These are phyloP conservation scores for Drosophila melanosoma DNA, from an alignment of 2,888 invertebrate species.

Conservation along the genomic window DNA sequence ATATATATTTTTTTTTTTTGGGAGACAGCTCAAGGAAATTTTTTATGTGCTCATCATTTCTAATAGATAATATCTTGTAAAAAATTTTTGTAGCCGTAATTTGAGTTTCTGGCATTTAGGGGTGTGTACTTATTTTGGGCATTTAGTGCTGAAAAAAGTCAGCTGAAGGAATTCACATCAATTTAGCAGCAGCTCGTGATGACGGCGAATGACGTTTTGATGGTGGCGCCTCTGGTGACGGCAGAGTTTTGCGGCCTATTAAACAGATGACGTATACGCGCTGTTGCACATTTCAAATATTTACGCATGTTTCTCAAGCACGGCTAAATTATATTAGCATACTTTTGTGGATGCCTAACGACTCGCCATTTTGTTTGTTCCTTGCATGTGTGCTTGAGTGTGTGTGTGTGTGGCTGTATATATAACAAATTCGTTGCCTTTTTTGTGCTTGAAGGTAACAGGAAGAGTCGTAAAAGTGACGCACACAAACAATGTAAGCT, in stretches of 20 bases:
- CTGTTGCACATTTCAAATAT: constrained; percentile 74
- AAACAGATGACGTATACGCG: constrained; percentile 75
- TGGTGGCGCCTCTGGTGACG: constrained; percentile 54
- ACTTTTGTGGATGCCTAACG: constrained; percentile 43
- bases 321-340: constrained; percentile 59
- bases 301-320: constrained; percentile 64
- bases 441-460: constrained; percentile 23
- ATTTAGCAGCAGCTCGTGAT: constrained; percentile 35
- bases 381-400: neutral
- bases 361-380: constrained; percentile 6
- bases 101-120: constrained; percentile 3
- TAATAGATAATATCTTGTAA: constrained; percentile 1
- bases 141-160: neutral
- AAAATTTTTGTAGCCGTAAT: constrained; percentile 2
- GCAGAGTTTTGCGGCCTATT: constrained; percentile 67
- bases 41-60: neutral
- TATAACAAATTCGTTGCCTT: constrained; percentile 18
- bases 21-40: neutral
- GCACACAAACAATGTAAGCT: constrained; percentile 46
- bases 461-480: constrained; percentile 19
- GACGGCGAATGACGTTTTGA: constrained; percentile 64
- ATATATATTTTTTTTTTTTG: neutral
- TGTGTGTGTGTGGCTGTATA: neutral
- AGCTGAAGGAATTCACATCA: constrained; percentile 35
- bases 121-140: constrained; percentile 9